These are phyloP conservation scores for Psix sp. DNA, from an alignment of 1,140 invertebrate species.

Conservation along the genomic window DNA sequence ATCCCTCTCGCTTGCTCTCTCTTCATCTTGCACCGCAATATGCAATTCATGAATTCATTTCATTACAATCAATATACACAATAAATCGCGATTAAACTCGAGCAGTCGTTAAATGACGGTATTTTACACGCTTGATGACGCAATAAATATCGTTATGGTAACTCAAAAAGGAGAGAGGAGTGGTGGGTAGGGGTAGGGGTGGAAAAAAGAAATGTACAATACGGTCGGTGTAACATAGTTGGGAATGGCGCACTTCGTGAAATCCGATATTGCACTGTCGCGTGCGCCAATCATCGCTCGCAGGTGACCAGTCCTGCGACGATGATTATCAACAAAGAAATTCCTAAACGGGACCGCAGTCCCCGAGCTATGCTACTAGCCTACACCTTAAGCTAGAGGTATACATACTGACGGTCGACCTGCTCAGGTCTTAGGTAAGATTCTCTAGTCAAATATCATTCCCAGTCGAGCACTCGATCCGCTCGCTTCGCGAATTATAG, in stretches of 20 bases:
- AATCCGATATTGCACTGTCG: conserved; percentile 72
- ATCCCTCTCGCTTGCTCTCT: conserved; percentile 11
- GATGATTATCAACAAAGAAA: conserved; percentile 74
- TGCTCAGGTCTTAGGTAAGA: conserved; percentile 68
- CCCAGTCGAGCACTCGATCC: conserved; percentile 36
- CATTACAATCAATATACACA: conserved; percentile 76
- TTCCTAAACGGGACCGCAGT: conserved; percentile 71
- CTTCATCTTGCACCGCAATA: conserved; percentile 51
- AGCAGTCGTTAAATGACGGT: conserved; percentile 72
- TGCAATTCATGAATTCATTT: conserved; percentile 62
- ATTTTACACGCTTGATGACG: conserved; percentile 75
- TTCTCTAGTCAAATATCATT: conserved; percentile 61
- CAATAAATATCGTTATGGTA: conserved; percentile 74
- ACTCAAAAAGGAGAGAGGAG: conserved; percentile 36
- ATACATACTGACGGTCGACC: conserved; percentile 75
- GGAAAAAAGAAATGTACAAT: conserved; percentile 69
- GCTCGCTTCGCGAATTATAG: conserved; percentile 29
- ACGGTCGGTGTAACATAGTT: conserved; percentile 43
- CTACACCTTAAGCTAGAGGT: conserved; percentile 76
- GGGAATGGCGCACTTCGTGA: conserved; percentile 34
- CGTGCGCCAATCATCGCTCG: conserved; percentile 53
- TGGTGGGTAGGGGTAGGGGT: conserved; percentile 12
- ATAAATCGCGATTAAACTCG: conserved; percentile 70
- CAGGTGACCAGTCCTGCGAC: conserved; percentile 59
- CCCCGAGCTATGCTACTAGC: conserved; percentile 72